phyloP scores from a whole-genome alignment of 2,888 invertebrate genomes.

The Darwinula stevensoni region DNA sequence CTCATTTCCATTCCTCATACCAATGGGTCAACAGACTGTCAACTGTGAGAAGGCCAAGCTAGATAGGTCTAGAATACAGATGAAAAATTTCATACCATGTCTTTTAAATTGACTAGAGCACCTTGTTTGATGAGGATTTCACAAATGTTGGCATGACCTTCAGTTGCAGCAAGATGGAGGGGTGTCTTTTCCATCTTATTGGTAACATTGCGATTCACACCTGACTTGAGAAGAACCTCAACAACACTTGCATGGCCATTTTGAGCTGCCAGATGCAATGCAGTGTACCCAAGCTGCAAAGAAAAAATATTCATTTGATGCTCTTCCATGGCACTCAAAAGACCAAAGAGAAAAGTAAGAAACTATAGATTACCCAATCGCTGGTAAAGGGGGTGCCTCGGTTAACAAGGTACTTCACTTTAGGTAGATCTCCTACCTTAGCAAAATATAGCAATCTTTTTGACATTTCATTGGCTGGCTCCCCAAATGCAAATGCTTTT shows the following conservation, averaged over 20 bases:
- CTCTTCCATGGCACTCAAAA: too few relatives aligned
- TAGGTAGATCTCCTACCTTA: too few relatives aligned
- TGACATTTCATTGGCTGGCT: too few relatives aligned
- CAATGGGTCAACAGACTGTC: too few relatives aligned
- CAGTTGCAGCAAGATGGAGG: conserved; percentile 57
- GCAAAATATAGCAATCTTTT: too few relatives aligned
- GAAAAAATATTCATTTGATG: conserved; percentile 6
- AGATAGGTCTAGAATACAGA: too few relatives aligned
- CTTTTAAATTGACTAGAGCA: conserved; percentile 38
- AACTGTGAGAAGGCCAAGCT: too few relatives aligned
- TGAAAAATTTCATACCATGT: conserved; percentile 31
- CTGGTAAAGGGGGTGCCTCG: conserved; percentile 72
- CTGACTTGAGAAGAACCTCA: conserved; percentile 48
- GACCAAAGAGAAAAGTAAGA: too few relatives aligned
- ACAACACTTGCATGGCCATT: conserved; percentile 48
- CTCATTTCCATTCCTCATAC: too few relatives aligned
- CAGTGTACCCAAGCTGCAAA: conserved; percentile 51
- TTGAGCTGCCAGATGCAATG: conserved; percentile 57
- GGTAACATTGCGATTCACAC: conserved; percentile 56
- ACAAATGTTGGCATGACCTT: conserved; percentile 45
- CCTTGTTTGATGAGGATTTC: conserved; percentile 32
- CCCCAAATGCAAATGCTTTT: too few relatives aligned
- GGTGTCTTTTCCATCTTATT: conserved; percentile 80
- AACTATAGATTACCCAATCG: conserved; percentile 78
- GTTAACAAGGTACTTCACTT: conserved; percentile 43